These are phyloP conservation scores for Gymnodraco acuticeps DNA, from an alignment of 2,797 vertebrate species.

Conservation along the genomic window DNA sequence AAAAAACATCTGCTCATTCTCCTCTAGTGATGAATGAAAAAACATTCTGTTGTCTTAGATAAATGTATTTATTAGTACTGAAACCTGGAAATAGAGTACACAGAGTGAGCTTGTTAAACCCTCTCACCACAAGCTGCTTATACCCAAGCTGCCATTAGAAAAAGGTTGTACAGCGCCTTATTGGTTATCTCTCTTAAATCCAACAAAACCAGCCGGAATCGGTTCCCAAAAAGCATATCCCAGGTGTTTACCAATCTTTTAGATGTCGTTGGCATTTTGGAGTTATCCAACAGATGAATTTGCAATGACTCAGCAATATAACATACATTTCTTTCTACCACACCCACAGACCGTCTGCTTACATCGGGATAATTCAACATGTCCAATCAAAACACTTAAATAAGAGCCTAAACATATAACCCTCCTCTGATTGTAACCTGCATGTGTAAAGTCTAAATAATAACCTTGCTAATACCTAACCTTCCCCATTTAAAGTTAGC, in stretches of 20 bases:
- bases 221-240: conserved; percentile 7
- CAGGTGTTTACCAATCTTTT: too few relatives aligned
- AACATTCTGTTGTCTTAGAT: conserved; percentile 2
- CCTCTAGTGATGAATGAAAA: conserved; percentile 17
- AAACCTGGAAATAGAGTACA: neutral
- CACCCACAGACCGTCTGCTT: conserved; percentile 31
- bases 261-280: neutral
- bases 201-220: neutral
- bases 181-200: neutral
- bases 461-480: conserved; percentile 50
- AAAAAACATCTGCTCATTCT: conserved; percentile 44
- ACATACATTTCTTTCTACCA: conserved; percentile 1
- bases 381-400: conserved; percentile 60
- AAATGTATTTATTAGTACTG: neutral
- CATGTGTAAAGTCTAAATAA: conserved; percentile 59
- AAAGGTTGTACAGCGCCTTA: neutral
- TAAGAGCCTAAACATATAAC: conserved; percentile 65
- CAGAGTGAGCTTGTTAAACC: neutral
- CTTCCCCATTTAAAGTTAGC: conserved; percentile 51
- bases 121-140: neutral
- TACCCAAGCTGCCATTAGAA: conserved; percentile 1
- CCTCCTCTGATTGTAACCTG: conserved; percentile 53
- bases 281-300: neutral
- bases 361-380: conserved; percentile 50
- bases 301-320: neutral